Conservation (phyloP, 2,113 vertebrate species). For the Pycnonotus jocosus region DNA sequence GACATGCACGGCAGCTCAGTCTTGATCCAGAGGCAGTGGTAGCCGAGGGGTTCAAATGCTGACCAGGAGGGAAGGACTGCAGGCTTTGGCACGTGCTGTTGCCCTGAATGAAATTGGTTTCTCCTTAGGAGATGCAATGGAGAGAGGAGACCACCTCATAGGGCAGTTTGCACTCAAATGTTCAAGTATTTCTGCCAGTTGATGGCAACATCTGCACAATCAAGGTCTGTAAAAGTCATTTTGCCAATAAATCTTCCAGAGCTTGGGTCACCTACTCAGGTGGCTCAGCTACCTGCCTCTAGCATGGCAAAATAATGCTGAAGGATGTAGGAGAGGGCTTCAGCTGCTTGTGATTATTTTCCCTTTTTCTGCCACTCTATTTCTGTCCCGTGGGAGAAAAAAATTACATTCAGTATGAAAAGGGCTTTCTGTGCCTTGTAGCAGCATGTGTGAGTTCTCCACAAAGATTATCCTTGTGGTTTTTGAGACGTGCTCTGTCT, state of each 20-base stretch:
- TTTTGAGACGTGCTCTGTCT: background rate
- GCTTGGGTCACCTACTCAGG: background rate
- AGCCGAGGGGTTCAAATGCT: accelerated
- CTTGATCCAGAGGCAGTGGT: background rate
- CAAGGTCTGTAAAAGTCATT: background rate
- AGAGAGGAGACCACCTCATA: background rate
- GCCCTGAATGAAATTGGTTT: background rate
- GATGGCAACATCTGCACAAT: background rate
- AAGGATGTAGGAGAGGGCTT: background rate
- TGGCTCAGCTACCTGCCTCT: background rate
- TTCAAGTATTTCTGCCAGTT: background rate
- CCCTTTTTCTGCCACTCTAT: background rate
- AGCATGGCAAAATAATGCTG: background rate
- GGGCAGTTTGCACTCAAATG: background rate
- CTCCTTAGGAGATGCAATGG: background rate
- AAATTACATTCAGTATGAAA: background rate
- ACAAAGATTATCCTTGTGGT: background rate
- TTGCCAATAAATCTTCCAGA: background rate
- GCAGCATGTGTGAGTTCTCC: background rate
- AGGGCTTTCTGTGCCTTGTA: background rate
- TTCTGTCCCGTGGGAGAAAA: background rate
- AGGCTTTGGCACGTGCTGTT: background rate
- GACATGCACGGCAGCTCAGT: background rate
- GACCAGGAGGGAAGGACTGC: background rate
- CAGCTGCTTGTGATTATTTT: background rate